Percentiles rank a stretch among this genome's conserved stretches.
These are phyloP conservation scores for Tauraco hartlaubi DNA, from an alignment of 2,797 vertebrate species.

Conservation along the genomic window DNA sequence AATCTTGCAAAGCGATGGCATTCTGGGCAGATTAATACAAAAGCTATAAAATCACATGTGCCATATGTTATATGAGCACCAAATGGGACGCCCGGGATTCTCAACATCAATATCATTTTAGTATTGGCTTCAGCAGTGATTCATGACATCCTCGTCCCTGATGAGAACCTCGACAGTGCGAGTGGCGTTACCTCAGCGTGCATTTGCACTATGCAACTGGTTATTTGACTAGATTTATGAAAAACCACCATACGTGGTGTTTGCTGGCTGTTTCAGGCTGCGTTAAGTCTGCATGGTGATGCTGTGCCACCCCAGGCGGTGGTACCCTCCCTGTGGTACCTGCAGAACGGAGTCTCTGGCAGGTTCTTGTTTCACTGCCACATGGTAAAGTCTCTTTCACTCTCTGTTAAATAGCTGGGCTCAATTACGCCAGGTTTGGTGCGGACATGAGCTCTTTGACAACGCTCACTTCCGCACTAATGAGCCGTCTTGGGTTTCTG, in stretches of 20 bases:
- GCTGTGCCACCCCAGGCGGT: neutral
- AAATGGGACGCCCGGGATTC: constrained; percentile 23
- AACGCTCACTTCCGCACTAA: neutral
- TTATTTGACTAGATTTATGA: neutral
- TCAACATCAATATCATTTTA: constrained; percentile 32
- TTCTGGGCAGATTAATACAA: constrained; percentile 42
- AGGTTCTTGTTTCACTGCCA: neutral
- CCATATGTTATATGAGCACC: constrained; percentile 28
- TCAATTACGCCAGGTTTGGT: neutral
- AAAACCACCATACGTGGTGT: rapidly evolving
- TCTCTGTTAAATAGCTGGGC: neutral
- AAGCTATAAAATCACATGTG: constrained; percentile 40
- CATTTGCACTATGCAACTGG: neutral
- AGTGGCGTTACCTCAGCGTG: neutral
- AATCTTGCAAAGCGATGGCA: constrained; percentile 31
- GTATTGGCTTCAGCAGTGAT: constrained; percentile 4
- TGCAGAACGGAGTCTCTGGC: neutral
- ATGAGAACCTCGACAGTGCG: neutral
- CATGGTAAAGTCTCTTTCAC: neutral
- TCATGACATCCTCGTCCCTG: neutral
- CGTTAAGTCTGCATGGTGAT: rapidly evolving
- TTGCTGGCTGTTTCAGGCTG: neutral
- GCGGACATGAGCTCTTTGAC: neutral
- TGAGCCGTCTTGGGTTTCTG: constrained; percentile 13
- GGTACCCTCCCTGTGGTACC: neutral